Base-by-base conservation (phyloP, 2,113 vertebrate genomes). In the Osmerus mordax region DNA sequence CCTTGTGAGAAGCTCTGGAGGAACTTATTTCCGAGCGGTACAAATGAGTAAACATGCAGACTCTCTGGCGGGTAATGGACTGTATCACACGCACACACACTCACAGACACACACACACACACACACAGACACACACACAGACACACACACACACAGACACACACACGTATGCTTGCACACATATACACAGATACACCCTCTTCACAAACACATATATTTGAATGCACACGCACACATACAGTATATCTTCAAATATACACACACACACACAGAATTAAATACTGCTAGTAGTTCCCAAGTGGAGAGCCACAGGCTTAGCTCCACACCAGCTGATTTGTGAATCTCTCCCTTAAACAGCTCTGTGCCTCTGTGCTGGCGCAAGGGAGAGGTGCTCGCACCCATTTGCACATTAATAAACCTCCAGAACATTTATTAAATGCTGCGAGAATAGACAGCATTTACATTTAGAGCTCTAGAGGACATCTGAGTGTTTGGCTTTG, bases 41-140 rank as follows among this genome's bases (percentile, higher is more conserved):
- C 93, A 95, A 93, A 94, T 95, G 92, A 94, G 91, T 93, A 94
- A 95, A 94, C 93, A 94, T 90, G 86, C 85, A 91, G 87, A 86
- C 87, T 86, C 81, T 85, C 91, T 90, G 91, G 87, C 87, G 82
- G 85, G 91, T 91, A 90, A 90, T 86, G 87, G 85, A 90, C 83
- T 90, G 79, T 81, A 78, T 78, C 74, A 67, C 73, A 51, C 56
- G 52, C 64, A 67, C 55, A 61, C 65, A 64, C 23, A 70, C n/a
- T n/a, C n/a, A n/a, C n/a, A n/a, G n/a, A n/a, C 41, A 41, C n/a
- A 58, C 29, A 69, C 16, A 56, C 73, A 65, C 64, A 53, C 29
- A 32, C 67, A 78, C 72, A 70, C 56, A 75, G 51, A 32, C 23
- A 1, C 23, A 23, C 23, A 23, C 23, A 23, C 23, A 23, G n/a